phyloP scores from a whole-genome alignment of 2,888 invertebrate species.

The Zygothrica quintamaculata region DNA sequence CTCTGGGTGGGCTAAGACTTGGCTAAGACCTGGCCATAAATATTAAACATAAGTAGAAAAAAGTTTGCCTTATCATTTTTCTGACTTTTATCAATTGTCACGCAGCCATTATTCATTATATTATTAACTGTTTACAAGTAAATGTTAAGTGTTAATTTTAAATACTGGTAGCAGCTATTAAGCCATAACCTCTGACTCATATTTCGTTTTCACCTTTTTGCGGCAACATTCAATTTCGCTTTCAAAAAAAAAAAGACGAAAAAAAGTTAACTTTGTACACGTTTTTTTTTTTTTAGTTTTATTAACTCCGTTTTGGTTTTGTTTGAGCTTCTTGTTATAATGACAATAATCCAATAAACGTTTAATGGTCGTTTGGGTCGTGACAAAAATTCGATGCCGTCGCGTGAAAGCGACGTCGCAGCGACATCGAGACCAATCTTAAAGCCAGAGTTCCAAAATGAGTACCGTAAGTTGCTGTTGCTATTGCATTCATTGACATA shows the following conservation, averaged over 20 bases:
- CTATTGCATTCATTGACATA: too few species aligned
- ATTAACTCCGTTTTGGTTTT: not conserved
- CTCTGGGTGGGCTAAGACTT: too few species aligned
- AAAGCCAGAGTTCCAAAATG: constrained; percentile 8
- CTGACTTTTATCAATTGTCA: too few species aligned
- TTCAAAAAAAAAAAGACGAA: too few species aligned
- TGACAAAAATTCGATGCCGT: constrained; percentile 72
- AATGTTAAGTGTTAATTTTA: constrained; percentile 25
- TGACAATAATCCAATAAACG: constrained; percentile 81
- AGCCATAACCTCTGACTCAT: constrained; percentile 65
- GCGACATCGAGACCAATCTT: constrained; percentile 17
- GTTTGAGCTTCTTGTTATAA: constrained; percentile 54
- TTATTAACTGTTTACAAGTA: not conserved
- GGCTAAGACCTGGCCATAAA: too few species aligned
- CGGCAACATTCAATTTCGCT: constrained; percentile 62
- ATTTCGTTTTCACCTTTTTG: constrained; percentile 50
- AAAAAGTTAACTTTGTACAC: constrained; percentile 31
- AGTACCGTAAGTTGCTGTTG: not conserved
- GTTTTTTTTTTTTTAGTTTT: constrained; percentile 21
- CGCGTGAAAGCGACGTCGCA: constrained; percentile 72
- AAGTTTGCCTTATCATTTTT: not conserved
- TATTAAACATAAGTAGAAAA: not conserved
- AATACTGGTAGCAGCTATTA: constrained; percentile 59
- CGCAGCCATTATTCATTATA: not conserved
- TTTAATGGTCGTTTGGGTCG: constrained; percentile 69